phyloP scores from a whole-genome alignment of 2,888 invertebrate genomes.

The Cephus pygmeus region DNA sequence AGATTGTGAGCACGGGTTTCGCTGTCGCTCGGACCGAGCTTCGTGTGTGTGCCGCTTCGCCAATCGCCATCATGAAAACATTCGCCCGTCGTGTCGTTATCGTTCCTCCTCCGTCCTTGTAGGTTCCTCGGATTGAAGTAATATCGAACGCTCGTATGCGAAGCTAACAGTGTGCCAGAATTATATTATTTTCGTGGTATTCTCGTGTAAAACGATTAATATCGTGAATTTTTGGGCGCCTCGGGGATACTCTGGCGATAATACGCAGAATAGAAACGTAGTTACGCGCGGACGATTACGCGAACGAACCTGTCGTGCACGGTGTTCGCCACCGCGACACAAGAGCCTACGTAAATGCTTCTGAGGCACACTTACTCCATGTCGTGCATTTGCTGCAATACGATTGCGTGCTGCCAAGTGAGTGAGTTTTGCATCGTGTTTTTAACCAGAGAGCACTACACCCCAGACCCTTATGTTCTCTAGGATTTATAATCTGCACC shows the following conservation, averaged over 20 bases:
- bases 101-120: conserved; percentile 50
- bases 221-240: neutral
- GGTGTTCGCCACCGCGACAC: conserved; percentile 13
- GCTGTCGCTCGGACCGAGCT: neutral
- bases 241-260: neutral
- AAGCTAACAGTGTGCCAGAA: conserved; percentile 21
- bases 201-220: neutral
- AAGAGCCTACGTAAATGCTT: conserved; percentile 53
- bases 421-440: conserved; percentile 34
- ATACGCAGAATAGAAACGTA: conserved; percentile 4
- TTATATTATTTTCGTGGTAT: neutral
- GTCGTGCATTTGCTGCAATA: conserved; percentile 60
- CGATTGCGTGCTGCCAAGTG: conserved; percentile 57
- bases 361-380: conserved; percentile 58
- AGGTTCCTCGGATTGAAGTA: conserved; percentile 44
- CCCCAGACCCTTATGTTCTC: neutral
- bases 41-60: conserved; percentile 16
- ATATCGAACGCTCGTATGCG: conserved; percentile 33
- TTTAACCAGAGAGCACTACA: neutral
- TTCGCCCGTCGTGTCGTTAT: conserved; percentile 44
- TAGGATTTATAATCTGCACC: neutral
- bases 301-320: conserved; percentile 1
- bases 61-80: conserved; percentile 59
- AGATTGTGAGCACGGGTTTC: neutral
- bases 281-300: neutral